Conservation (phyloP, 2,888 invertebrate genomes). For the Diaprepes abbreviatus region DNA sequence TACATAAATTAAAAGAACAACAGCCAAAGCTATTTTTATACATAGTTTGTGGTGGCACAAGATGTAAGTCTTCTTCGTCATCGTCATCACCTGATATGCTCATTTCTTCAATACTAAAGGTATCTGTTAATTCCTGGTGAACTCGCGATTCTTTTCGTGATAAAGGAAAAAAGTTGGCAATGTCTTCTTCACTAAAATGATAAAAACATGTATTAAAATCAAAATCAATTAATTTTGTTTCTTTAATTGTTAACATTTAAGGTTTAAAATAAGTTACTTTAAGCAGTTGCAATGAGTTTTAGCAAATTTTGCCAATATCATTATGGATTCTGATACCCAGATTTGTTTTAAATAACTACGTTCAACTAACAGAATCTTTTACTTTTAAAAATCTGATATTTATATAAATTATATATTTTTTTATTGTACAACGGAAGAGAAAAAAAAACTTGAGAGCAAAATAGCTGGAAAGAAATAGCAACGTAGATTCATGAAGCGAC, state of each 20-base stretch:
- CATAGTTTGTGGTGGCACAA: constrained; percentile 67
- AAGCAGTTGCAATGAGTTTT: no score
- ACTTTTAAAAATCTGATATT: no score
- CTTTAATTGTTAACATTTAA: neutral
- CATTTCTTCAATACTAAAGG: constrained; percentile 75
- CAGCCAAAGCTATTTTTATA: constrained; percentile 64
- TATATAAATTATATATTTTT: no score
- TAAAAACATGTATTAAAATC: neutral
- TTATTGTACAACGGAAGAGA: no score
- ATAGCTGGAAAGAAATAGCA: no score
- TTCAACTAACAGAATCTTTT: no score
- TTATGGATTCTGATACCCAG: no score
- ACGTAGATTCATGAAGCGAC: no score
- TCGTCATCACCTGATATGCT: constrained; percentile 72
- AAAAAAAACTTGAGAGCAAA: no score
- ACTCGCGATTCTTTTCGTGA: constrained; percentile 65
- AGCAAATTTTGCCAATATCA: no score
- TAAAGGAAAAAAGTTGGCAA: constrained; percentile 70
- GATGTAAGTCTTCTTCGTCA: constrained; percentile 67
- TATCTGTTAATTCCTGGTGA: constrained; percentile 73
- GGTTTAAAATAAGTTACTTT: no score
- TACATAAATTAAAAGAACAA: constrained; percentile 63
- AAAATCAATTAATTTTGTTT: neutral
- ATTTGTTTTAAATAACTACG: no score
- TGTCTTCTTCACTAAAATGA: constrained; percentile 69